Base-by-base conservation (phyloP, 2,888 invertebrate genomes). In the Meloe dianella region DNA sequence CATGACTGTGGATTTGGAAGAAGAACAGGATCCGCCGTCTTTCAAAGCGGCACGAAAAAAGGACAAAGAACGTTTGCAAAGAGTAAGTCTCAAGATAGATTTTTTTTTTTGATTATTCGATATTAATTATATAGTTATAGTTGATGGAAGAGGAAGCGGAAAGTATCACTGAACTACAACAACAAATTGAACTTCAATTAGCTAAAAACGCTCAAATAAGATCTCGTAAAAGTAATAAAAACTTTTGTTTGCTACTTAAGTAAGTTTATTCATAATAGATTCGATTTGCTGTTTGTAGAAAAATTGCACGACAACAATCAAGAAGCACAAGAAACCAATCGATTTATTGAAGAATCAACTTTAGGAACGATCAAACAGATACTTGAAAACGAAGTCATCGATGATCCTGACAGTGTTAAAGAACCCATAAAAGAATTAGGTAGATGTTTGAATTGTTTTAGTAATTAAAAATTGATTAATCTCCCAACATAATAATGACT, bases 1-100 rank as follows among this genome's bases (percentile, higher is more conserved):
- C 81, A 94, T 97, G 91, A 93, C 92, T 0, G 95, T 98, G 0
- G 98, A 99, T 81, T 85, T 99, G 74, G 97, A 98, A 81, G 95
- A 96, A 75, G 97, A 97, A 79, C 95, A 96, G 82, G 98, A 98
- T 84, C 96, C 98, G 9, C 98, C 98, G 0, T 94, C 96, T 1
- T 98, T 96, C 81, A 95, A 95, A 82, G 93, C 92, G 1, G 95
- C 96, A 0, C 88, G 97, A 63, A 92, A 92, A 79, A 93, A 93
- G 78, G 96, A 96, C 79, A 92, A 93, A 72, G 95, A 95, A 77
- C 86, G 94, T 30, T 84, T 95, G 70, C 92, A 92, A 79, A 93
- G 90, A 86, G 92, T 92, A 82, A 63, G 68, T 62, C 20, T 3
- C 30, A 0, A 14, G 12, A 38, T 38, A 35, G 17, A 4, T n/a